These are phyloP conservation scores for Nezara viridula DNA, from an alignment of 2,888 invertebrate genomes.

Conservation along the genomic window DNA sequence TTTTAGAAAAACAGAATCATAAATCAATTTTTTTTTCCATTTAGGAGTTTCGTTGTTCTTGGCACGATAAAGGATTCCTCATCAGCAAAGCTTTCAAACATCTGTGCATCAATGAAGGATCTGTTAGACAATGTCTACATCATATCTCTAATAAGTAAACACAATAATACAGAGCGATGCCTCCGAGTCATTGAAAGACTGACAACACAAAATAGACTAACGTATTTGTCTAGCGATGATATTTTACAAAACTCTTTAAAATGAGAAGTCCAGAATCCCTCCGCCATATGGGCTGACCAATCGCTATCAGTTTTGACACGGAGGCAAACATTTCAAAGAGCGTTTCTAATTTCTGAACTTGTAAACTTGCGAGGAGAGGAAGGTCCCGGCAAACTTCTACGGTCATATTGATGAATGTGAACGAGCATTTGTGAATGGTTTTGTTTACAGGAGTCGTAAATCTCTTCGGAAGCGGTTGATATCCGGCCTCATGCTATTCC, in stretches of 20 bases:
- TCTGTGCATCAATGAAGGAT: neutral
- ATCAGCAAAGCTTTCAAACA: conserved; percentile 24
- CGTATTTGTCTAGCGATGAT: conserved; percentile 16
- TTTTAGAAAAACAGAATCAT: neutral
- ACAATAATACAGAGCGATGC: neutral
- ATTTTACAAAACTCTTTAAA: conserved; percentile 13
- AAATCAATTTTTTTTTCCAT: neutral
- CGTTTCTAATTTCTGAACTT: conserved; percentile 43
- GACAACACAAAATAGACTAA: neutral
- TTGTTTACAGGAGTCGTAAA: conserved; percentile 36
- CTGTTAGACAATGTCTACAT: neutral
- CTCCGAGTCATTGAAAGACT: neutral
- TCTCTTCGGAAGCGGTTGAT: conserved; percentile 7
- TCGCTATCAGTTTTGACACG: conserved; percentile 40
- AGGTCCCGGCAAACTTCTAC: conserved; percentile 15
- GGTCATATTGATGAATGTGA: conserved; percentile 41
- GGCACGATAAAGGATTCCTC: neutral
- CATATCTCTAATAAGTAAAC: conserved; percentile 8
- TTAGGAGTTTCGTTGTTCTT: neutral
- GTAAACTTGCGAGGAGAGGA: neutral
- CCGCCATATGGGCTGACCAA: conserved; percentile 16
- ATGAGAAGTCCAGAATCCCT: neutral
- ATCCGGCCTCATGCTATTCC: conserved; percentile 39
- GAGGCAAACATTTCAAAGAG: conserved; percentile 14
- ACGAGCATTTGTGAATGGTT: conserved; percentile 40